Conservation (phyloP, 2,888 invertebrate genomes). For the Cyclophora punctaria region DNA sequence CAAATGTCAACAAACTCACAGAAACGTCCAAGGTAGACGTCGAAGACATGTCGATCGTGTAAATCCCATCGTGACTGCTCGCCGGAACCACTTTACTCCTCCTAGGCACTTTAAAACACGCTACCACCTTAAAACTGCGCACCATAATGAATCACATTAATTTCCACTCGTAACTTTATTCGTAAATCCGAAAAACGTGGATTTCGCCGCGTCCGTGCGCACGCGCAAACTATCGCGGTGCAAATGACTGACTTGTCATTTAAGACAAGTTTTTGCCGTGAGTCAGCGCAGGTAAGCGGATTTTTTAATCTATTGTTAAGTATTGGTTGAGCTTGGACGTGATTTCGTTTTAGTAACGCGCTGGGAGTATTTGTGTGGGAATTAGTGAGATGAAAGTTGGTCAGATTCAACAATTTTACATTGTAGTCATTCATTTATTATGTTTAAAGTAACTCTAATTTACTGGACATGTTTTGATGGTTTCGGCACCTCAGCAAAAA, state of each 20-base stretch:
- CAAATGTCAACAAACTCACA: slow-evolving; percentile 33
- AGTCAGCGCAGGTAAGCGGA: slow-evolving; percentile 15
- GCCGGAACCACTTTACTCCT: slow-evolving; percentile 54
- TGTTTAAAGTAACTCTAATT: too few relatives aligned
- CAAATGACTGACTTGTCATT: slow-evolving; percentile 19
- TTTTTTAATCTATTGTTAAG: slow-evolving; percentile 3
- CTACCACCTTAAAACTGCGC: slow-evolving; percentile 50
- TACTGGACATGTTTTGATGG: too few relatives aligned
- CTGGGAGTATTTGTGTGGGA: too few relatives aligned
- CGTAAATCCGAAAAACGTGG: slow-evolving; percentile 8
- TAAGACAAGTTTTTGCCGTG: slow-evolving; percentile 14
- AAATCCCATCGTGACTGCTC: slow-evolving; percentile 46
- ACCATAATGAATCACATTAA: slow-evolving; percentile 41
- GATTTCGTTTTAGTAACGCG: too few relatives aligned
- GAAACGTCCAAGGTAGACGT: slow-evolving; percentile 58
- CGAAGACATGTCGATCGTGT: slow-evolving; percentile 57
- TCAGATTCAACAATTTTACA: too few relatives aligned
- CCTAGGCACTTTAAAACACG: slow-evolving; percentile 54
- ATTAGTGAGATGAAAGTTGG: too few relatives aligned
- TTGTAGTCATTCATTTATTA: too few relatives aligned
- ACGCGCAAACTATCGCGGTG: slow-evolving; percentile 12
- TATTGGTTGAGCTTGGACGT: not conserved
- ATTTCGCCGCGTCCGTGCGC: slow-evolving; percentile 40
- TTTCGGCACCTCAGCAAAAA: too few relatives aligned
- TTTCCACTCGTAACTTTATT: not conserved